Evolutionary conservation across 2,113 vertebrate species (phyloP).

Genomic region (Shinisaurus crocodilurus): DNA sequence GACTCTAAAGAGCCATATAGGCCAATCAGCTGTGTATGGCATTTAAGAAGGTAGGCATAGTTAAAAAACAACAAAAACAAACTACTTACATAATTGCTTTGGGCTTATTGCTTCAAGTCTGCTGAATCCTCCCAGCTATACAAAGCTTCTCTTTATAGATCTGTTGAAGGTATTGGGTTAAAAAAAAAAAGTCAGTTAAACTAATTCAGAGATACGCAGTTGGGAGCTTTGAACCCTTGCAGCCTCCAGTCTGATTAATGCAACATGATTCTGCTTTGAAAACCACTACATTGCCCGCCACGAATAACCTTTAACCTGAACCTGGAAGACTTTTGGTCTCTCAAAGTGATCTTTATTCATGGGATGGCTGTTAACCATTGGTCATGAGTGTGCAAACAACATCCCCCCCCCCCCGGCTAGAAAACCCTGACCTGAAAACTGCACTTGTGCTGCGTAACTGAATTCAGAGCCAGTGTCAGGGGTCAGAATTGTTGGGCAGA

Average conservation of each 20-base stretch:
- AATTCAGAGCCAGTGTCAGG: neutral
- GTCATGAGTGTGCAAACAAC: neutral
- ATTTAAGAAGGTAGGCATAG: neutral
- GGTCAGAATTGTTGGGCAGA: neutral
- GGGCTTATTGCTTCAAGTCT: constrained; percentile 7
- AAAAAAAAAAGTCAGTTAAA: rapidly evolving
- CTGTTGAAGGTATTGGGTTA: neutral
- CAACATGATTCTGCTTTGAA: neutral
- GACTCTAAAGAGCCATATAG: neutral
- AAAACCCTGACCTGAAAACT: neutral
- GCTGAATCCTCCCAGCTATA: neutral
- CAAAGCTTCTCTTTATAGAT: neutral
- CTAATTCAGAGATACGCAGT: neutral
- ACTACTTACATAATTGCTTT: neutral
- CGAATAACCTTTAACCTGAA: neutral
- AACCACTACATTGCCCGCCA: neutral
- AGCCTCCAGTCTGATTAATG: neutral
- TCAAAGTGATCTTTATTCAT: neutral
- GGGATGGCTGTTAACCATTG: neutral
- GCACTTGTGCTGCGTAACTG: neutral
- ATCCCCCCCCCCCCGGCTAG: neutral
- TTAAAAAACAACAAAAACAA: too few species aligned
- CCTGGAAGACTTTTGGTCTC: neutral
- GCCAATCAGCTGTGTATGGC: neutral
- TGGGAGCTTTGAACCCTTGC: neutral